These are phyloP conservation scores for Marasmarcha lunaedactyla DNA, from an alignment of 2,888 invertebrate species.

Conservation along the genomic window DNA sequence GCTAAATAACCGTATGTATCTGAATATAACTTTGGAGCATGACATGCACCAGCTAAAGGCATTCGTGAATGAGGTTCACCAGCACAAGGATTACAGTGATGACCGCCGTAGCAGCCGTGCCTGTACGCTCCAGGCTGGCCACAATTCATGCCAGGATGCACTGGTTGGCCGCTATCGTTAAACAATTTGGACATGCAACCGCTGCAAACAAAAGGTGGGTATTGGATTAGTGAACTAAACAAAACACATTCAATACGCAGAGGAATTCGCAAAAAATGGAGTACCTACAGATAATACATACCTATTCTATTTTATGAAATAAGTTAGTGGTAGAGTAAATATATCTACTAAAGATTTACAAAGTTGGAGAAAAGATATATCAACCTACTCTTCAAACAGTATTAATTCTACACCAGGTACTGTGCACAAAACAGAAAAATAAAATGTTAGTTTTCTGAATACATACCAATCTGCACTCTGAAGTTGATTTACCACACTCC, in stretches of 20 bases:
- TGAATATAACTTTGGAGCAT: slow-evolving; percentile 40
- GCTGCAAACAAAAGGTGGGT: slow-evolving; percentile 37
- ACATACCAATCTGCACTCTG: slow-evolving; percentile 57
- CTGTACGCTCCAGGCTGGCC: neutral
- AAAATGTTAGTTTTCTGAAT: no score
- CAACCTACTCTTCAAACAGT: no score
- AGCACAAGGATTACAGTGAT: slow-evolving; percentile 24
- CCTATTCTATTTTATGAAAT: no score
- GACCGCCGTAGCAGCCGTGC: slow-evolving; percentile 23
- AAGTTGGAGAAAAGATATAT: no score
- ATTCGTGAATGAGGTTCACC: slow-evolving; percentile 26
- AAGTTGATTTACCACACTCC: slow-evolving; percentile 55
- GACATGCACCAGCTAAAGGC: slow-evolving; percentile 26
- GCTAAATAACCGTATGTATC: slow-evolving; percentile 51
- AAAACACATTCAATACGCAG: no score
- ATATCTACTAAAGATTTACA: no score
- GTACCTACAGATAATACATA: no score
- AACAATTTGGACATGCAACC: slow-evolving; percentile 61
- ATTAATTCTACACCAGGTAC: no score
- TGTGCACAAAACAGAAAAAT: no score
- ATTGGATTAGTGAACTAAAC: slow-evolving; percentile 2
- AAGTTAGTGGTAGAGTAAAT: no score
- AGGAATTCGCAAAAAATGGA: no score
- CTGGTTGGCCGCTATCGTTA: slow-evolving; percentile 18
- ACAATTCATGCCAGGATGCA: neutral